Conservation (phyloP, 2,888 invertebrate species). For the Meiosimyza platycephala region DNA sequence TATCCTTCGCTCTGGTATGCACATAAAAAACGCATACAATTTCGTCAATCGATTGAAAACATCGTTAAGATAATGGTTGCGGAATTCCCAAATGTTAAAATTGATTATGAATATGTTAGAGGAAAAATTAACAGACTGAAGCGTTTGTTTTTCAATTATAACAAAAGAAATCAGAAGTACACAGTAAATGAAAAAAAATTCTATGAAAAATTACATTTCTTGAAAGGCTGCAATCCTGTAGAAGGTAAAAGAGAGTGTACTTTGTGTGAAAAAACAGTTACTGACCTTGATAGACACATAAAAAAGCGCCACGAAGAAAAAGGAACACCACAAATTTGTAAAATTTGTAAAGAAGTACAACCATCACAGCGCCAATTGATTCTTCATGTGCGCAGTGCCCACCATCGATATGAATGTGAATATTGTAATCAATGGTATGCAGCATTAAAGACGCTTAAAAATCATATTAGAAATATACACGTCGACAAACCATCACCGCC, state of each 20-base stretch:
- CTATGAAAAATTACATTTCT: conserved; percentile 17
- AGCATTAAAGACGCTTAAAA: neutral
- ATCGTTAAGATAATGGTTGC: neutral
- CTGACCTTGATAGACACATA: too few relatives aligned
- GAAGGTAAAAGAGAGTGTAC: neutral
- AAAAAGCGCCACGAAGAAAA: too few relatives aligned
- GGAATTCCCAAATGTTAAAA: conserved; percentile 2
- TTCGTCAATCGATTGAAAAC: neutral
- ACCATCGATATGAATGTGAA: neutral
- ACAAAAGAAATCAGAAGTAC: neutral
- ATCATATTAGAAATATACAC: neutral
- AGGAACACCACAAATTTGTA: too few relatives aligned
- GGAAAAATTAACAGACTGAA: conserved; percentile 11
- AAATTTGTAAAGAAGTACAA: neutral
- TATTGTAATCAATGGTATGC: neutral
- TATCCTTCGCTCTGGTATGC: conserved; percentile 15
- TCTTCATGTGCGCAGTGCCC: neutral
- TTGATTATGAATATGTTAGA: conserved; percentile 11
- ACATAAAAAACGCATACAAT: conserved; percentile 1
- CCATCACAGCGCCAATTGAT: neutral
- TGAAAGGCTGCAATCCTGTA: neutral
- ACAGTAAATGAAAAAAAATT: conserved; percentile 10
- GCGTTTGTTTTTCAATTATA: conserved; percentile 6
- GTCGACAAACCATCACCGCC: neutral
- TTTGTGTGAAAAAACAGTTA: neutral